Evolutionary conservation across 2,888 invertebrate genomes (phyloP).

Genomic region (Drosophila aldrichi): DNA sequence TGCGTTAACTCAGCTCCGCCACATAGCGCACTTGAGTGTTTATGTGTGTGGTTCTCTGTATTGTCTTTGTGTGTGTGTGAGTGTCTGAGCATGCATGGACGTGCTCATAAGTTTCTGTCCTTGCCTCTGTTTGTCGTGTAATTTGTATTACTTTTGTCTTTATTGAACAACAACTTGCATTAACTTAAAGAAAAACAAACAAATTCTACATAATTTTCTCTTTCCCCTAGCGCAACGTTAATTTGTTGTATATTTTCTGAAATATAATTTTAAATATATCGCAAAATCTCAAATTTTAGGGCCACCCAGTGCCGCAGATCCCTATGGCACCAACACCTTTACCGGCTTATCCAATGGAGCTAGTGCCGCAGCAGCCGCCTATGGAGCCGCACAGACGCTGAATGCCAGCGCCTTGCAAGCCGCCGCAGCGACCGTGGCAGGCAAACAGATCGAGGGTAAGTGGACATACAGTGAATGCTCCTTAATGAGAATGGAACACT

Average conservation of each 20-base stretch:
- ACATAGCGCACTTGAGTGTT: neutral
- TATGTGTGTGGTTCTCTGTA: constrained; percentile 21
- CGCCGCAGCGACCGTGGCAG: constrained; percentile 92
- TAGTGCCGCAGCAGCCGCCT: constrained; percentile 66
- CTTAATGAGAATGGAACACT: neutral
- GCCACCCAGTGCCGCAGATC: constrained; percentile 87
- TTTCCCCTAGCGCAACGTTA: constrained; percentile 4
- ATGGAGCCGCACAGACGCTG: constrained; percentile 86
- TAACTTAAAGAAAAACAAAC: constrained; percentile 23
- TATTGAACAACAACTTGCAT: constrained; percentile 23
- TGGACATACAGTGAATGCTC: constrained; percentile 7
- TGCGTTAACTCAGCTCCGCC: constrained; percentile 70
- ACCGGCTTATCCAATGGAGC: constrained; percentile 85
- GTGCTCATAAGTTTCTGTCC: constrained; percentile 25
- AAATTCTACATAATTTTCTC: neutral
- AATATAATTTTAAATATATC: constrained; percentile 3
- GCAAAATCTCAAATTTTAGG: constrained; percentile 83
- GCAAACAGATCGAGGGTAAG: constrained; percentile 96
- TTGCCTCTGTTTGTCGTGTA: constrained; percentile 39
- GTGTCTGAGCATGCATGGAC: constrained; percentile 28
- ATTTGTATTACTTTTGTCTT: constrained; percentile 32
- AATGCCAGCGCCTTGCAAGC: constrained; percentile 89
- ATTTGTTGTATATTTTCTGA: neutral
- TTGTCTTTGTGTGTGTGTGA: constrained; percentile 23
- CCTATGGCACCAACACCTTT: constrained; percentile 85